Evolutionary conservation across 2,888 invertebrate species (phyloP).

Genomic region (Catocala fraxini): DNA sequence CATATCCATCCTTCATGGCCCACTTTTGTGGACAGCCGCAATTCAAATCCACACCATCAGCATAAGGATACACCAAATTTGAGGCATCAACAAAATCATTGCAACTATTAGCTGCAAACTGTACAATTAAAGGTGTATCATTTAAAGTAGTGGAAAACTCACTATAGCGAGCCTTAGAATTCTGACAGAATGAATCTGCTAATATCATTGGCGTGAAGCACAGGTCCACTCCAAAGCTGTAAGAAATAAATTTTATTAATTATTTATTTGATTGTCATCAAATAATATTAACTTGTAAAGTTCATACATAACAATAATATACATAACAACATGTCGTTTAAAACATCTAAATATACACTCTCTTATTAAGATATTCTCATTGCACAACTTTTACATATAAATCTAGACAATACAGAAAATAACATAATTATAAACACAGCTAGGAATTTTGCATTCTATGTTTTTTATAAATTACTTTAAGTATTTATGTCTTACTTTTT

Average conservation of each 20-base stretch:
- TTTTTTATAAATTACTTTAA: too few species aligned
- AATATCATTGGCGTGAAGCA: constrained; percentile 99
- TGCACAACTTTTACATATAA: too few species aligned
- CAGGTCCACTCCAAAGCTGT: constrained; percentile 94
- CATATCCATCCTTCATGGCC: constrained; percentile 97
- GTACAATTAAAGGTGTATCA: constrained; percentile 96
- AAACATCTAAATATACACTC: too few species aligned
- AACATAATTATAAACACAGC: too few species aligned
- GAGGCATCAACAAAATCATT: constrained; percentile 95
- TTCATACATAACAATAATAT: too few species aligned
- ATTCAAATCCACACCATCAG: constrained; percentile 97
- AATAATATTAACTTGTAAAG: background rate
- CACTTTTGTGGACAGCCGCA: constrained; percentile 99
- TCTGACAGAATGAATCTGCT: constrained; percentile 96
- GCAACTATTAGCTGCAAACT: constrained; percentile 96
- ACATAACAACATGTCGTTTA: too few species aligned
- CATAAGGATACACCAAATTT: constrained; percentile 93
- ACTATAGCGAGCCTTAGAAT: constrained; percentile 93
- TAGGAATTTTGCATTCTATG: too few species aligned
- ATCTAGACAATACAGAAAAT: too few species aligned
- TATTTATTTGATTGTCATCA: background rate
- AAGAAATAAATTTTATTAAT: constrained; percentile 43
- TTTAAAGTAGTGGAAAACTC: constrained; percentile 93
- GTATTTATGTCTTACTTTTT: constrained; percentile 69
- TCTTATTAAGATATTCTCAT: too few species aligned